These are phyloP conservation scores for Etheostoma perlongum DNA, from an alignment of 2,797 vertebrate species.

Conservation along the genomic window DNA sequence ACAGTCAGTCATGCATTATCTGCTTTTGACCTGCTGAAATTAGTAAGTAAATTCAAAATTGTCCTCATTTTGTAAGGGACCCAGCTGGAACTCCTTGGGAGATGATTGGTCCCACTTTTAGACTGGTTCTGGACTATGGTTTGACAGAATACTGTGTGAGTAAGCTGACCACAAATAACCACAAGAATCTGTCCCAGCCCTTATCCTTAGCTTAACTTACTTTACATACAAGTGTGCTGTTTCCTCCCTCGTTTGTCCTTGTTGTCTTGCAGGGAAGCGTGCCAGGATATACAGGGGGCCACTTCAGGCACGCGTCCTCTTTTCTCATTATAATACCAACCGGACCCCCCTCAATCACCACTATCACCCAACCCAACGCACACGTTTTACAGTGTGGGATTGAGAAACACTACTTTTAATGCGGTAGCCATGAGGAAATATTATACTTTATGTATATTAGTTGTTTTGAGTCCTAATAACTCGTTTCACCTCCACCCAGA, in stretches of 20 bases:
- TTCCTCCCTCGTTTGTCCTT: conserved; percentile 39
- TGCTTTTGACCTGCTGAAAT: not conserved
- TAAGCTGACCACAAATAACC: not conserved
- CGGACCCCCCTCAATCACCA: not conserved
- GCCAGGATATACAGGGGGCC: conserved; percentile 51
- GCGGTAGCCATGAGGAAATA: not conserved
- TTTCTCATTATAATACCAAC: conserved; percentile 78
- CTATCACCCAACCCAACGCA: not conserved
- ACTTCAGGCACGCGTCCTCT: conserved; percentile 76
- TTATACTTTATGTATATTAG: not conserved
- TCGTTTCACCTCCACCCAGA: not conserved
- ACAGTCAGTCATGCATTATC: not conserved
- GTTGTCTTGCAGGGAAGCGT: conserved; percentile 56
- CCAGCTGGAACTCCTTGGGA: not conserved
- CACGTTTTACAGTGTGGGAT: conserved; percentile 2
- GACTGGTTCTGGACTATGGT: not conserved
- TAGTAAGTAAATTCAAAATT: not conserved
- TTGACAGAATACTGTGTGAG: not conserved
- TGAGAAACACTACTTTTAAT: not conserved
- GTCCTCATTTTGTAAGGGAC: not conserved
- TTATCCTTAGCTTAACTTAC: not conserved
- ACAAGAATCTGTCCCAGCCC: not conserved
- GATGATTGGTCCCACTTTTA: not conserved
- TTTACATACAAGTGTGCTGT: conserved; percentile 15
- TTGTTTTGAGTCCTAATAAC: not conserved